These are phyloP conservation scores for Psammodynastes pulverulentus DNA, from an alignment of 2,113 vertebrate species.

Conservation along the genomic window DNA sequence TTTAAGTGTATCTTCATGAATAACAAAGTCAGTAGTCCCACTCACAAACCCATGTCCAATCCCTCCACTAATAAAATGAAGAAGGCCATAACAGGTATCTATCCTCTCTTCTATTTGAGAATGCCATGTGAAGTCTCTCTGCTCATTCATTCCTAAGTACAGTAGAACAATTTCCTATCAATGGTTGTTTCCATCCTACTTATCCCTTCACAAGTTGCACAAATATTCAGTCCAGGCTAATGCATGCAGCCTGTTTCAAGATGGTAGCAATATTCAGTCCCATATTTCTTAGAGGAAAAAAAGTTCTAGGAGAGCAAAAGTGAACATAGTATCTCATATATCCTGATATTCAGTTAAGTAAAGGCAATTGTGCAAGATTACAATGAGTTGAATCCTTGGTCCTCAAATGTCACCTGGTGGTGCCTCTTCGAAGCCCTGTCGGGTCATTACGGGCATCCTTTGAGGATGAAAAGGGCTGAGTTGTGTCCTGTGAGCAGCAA, in stretches of 20 bases:
- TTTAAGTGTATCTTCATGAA: not conserved
- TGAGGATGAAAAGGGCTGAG: too few relatives aligned
- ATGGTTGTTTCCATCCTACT: not conserved
- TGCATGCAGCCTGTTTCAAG: not conserved
- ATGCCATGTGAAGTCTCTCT: not conserved
- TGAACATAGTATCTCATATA: not conserved
- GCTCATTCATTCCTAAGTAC: not conserved
- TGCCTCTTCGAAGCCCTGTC: too few relatives aligned
- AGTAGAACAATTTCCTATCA: not conserved
- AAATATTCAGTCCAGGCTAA: not conserved
- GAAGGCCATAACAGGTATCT: not conserved
- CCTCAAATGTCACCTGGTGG: too few relatives aligned
- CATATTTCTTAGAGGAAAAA: not conserved
- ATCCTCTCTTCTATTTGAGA: not conserved
- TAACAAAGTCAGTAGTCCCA: not conserved
- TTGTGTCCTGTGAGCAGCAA: too few relatives aligned
- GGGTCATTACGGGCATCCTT: too few relatives aligned
- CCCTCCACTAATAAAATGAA: not conserved
- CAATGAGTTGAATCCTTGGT: not conserved
- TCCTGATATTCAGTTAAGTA: not conserved
- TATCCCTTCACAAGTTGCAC: not conserved
- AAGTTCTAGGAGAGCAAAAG: not conserved
- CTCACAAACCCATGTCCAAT: not conserved
- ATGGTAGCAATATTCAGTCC: not conserved
- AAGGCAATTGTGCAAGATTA: not conserved